phyloP scores from a whole-genome alignment of 2,113 vertebrate genomes.

The Atlantisia rogersi region DNA sequence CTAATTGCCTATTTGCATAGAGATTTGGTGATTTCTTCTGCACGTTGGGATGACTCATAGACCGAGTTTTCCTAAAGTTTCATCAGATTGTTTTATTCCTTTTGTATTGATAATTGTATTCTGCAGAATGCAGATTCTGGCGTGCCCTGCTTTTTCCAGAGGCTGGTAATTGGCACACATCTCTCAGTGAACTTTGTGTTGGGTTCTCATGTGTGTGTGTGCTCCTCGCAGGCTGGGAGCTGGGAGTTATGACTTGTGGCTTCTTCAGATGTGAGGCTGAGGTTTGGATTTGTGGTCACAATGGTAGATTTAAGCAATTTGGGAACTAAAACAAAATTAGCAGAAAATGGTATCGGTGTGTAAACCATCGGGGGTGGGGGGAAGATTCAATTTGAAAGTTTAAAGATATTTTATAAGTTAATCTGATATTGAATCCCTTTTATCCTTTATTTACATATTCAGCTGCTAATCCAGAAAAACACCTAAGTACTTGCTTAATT shows the following conservation, averaged over 20 bases:
- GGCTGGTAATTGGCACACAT: constrained; percentile 24
- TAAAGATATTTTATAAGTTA: neutral
- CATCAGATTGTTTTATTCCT: constrained; percentile 39
- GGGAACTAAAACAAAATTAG: neutral
- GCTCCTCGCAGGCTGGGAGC: neutral
- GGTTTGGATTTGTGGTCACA: neutral
- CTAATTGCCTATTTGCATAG: constrained; percentile 54
- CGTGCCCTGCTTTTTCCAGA: neutral
- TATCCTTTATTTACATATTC: constrained; percentile 44
- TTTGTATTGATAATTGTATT: constrained; percentile 28
- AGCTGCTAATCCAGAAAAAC: constrained; percentile 47
- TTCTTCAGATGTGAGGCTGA: neutral
- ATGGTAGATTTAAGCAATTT: neutral
- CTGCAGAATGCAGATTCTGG: neutral
- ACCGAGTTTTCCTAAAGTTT: constrained; percentile 36
- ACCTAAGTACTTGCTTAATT: constrained; percentile 21
- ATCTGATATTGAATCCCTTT: constrained; percentile 18
- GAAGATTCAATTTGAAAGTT: neutral
- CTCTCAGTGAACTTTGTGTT: neutral
- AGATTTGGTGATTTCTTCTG: constrained; percentile 32
- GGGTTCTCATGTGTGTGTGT: neutral
- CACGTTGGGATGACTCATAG: constrained; percentile 1
- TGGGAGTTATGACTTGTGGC: neutral
- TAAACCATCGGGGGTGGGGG: neutral
- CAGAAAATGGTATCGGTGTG: neutral